phyloP scores from a whole-genome alignment of 1,140 invertebrate species.

The Neotoxoptera formosana region DNA sequence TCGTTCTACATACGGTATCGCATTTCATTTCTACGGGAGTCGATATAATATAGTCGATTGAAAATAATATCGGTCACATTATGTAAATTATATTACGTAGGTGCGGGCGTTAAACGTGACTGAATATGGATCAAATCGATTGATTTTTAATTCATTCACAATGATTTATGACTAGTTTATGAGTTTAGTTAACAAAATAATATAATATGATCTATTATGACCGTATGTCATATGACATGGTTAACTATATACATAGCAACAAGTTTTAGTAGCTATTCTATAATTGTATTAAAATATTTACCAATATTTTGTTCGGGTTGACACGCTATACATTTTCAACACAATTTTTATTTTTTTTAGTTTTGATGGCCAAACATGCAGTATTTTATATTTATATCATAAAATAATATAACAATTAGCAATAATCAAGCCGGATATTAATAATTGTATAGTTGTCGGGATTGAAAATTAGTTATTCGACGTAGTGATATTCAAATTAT shows the following conservation, averaged over 20 bases:
- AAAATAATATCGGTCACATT: neutral
- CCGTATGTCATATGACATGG: neutral
- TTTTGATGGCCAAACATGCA: neutral
- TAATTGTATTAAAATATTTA: neutral
- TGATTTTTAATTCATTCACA: neutral
- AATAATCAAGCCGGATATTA: neutral
- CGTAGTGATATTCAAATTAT: neutral
- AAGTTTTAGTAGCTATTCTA: neutral
- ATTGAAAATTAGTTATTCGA: neutral
- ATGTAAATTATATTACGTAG: conserved; percentile 33
- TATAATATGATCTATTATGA: neutral
- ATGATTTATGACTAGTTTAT: neutral
- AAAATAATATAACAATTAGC: neutral
- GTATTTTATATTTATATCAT: neutral
- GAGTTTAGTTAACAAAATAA: neutral
- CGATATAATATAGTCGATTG: neutral
- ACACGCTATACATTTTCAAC: neutral
- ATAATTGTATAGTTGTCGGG: neutral
- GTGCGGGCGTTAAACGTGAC: conserved; percentile 6
- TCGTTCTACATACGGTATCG: neutral
- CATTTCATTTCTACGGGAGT: conserved; percentile 6
- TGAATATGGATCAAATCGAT: conserved; percentile 27
- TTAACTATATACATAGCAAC: neutral
- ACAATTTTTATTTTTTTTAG: neutral
- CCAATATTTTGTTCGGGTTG: neutral